phyloP scores from a whole-genome alignment of 2,797 vertebrate species.

The Eulemur coronatus region DNA sequence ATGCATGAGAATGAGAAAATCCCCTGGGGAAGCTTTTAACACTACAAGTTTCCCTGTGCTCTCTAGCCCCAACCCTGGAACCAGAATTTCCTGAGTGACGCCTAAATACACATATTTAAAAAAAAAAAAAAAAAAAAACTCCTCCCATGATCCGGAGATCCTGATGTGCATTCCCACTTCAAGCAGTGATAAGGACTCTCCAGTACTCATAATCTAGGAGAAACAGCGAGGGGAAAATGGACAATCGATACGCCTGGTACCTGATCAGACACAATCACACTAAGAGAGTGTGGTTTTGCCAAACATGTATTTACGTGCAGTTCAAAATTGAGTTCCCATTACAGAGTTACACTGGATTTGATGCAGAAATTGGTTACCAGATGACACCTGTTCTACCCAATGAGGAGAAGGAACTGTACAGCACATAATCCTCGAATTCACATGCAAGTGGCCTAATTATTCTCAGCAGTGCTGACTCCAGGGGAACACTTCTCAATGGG shows the following conservation, averaged over 20 bases:
- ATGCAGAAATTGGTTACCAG: neutral
- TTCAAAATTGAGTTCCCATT: neutral
- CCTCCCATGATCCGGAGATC: neutral
- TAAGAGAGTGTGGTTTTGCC: neutral
- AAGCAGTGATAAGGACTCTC: neutral
- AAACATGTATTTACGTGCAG: neutral
- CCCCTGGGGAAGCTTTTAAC: neutral
- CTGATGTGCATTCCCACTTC: neutral
- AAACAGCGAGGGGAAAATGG: neutral
- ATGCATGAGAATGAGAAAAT: neutral
- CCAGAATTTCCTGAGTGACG: neutral
- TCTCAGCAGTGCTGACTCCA: neutral
- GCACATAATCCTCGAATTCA: neutral
- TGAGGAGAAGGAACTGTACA: neutral
- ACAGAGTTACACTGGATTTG: neutral
- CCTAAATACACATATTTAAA: neutral
- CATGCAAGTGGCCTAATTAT: slow-evolving; percentile 40
- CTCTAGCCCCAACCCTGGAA: neutral
- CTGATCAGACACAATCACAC: neutral
- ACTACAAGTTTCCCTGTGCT: neutral
- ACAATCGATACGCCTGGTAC: neutral
- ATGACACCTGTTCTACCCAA: neutral
- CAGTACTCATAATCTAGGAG: neutral
- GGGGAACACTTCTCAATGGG: slow-evolving; percentile 17
- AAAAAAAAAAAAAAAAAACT: neutral